Evolutionary conservation across 2,888 invertebrate species (phyloP).

Genomic region (Metalampra italica): DNA sequence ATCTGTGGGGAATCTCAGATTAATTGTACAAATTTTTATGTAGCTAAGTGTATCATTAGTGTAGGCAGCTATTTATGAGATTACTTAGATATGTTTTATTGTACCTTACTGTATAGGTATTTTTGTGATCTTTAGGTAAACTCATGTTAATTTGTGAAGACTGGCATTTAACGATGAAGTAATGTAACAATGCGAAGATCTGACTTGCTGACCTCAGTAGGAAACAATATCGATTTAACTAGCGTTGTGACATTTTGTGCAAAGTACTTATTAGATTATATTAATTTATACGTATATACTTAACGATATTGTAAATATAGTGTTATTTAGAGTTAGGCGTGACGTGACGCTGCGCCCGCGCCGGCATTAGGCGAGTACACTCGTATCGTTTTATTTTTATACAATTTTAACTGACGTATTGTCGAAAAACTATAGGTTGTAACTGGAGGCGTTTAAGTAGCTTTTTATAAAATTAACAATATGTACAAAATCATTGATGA

Average conservation of each 20-base stretch:
- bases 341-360: constrained; percentile 34
- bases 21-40: constrained; percentile 72
- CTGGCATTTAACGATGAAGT: constrained; percentile 68
- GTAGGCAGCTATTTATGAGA: constrained; percentile 74
- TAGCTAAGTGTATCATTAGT: constrained; percentile 56
- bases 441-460: constrained; percentile 42
- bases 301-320: constrained; percentile 71
- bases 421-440: constrained; percentile 67
- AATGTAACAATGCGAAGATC: constrained; percentile 20
- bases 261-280: constrained; percentile 78
- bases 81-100: constrained; percentile 64
- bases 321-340: constrained; percentile 31
- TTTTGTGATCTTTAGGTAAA: constrained; percentile 70
- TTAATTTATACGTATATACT: constrained; percentile 72
- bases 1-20: constrained; percentile 57
- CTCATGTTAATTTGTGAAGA: constrained; percentile 53
- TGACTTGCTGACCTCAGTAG: constrained; percentile 50
- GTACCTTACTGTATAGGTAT: constrained; percentile 62
- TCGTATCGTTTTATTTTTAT: constrained; percentile 68
- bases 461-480: constrained; percentile 32
- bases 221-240: constrained; percentile 36
- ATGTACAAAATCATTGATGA: constrained; percentile 11
- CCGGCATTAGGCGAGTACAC: constrained; percentile 29
- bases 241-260: constrained; percentile 71
- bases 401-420: constrained; percentile 70